Conservation (phyloP, 2,113 vertebrate genomes). For the Rattus rattus region DNA sequence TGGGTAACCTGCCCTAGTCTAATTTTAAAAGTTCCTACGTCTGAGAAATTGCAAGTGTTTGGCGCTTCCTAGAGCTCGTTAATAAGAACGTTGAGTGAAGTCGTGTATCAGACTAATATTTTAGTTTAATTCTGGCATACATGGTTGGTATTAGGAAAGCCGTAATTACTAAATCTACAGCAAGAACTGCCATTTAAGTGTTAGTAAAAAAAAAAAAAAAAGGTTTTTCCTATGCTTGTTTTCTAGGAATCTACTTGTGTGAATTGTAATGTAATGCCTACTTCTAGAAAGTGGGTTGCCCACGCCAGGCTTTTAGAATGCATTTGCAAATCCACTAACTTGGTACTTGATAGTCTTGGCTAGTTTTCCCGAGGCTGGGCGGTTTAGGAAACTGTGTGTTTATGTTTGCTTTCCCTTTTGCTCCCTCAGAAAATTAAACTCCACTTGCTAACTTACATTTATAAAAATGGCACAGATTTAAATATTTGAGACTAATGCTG, state of each 20-base stretch:
- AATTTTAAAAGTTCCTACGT: not conserved
- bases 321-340: not conserved
- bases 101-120: not conserved
- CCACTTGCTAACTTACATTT: not conserved
- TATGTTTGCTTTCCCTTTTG: not conserved
- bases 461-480: not conserved
- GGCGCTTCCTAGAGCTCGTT: not conserved
- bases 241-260: constrained; percentile 25
- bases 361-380: not conserved
- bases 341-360: not conserved
- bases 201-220: not conserved
- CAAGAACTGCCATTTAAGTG: not conserved
- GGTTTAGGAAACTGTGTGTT: not conserved
- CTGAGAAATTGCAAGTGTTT: not conserved
- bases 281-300: not conserved
- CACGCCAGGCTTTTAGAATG: not conserved
- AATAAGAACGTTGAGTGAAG: not conserved
- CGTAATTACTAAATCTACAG: not conserved
- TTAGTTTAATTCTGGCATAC: not conserved
- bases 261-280: not conserved
- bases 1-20: not conserved
- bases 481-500: not conserved
- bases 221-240: not conserved
- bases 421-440: not conserved
- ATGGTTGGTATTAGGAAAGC: not conserved